Base-by-base conservation (phyloP, 1,140 invertebrate species). In the Drosophila kepulauana region DNA sequence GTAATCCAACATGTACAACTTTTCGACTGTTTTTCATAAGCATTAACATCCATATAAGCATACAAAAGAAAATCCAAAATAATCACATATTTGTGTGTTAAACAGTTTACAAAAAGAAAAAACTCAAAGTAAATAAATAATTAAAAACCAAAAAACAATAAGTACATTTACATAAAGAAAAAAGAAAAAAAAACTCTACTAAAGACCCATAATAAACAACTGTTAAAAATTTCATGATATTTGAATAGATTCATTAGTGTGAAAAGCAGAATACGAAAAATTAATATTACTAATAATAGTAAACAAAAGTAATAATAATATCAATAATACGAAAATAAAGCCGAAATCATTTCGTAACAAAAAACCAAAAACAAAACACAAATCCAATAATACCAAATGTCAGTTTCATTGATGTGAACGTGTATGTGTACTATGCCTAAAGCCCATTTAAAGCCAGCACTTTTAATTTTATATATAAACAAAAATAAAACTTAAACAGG, bases 1-100 rank as follows among this genome's bases (percentile, higher is more conserved):
- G 82, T 86, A 87, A 86, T 51, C 25, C 63, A 86, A 62, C 66
- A 86, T 85, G 82, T 85, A 86, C 82, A 85, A 85, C 61, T 79
- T 79, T 56, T 82, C 54, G 66, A 87, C 74, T 81, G 63, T 86
- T 84, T 65, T 49, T 33, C 49, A 52, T 15, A 64, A 57, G 28
- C 52, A 59, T n/a, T 54, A 49, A 30, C 62, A 54, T n/a, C 20
- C 51, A 16, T 45, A 43, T 6, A 56, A 45, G 43, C 51, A 57
- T 58, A 30, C 20, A 71, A 56, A 35, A 13, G 38, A 33, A 72
- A 16, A 33, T 45, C 5, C 3, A 57, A 57, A 6, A 41, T 11
- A 6, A 46, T 61, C 65, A 38, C 69, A 71, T 71, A 78, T 78
- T 77, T 78, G 67, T 79, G 73, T 82, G 64, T 66, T 78, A 59